These are phyloP conservation scores for Clivina fossor DNA, from an alignment of 2,888 invertebrate species.

Conservation along the genomic window DNA sequence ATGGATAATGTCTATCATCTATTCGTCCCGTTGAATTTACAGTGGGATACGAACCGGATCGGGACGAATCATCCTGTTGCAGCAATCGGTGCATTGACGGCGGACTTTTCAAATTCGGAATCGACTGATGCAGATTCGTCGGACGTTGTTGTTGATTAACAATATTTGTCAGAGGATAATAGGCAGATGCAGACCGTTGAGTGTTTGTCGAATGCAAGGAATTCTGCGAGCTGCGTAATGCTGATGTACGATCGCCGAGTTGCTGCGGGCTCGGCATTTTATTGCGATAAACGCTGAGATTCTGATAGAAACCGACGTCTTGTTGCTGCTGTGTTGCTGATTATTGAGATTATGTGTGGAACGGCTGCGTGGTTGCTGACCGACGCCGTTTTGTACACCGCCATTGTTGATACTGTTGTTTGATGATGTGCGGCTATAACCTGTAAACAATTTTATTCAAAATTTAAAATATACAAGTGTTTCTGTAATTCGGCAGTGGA, in stretches of 20 bases:
- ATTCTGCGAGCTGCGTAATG: slow-evolving; percentile 64
- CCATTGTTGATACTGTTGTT: slow-evolving; percentile 59
- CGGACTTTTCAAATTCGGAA: slow-evolving; percentile 54
- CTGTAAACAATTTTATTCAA: no score
- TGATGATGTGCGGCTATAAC: slow-evolving; percentile 67
- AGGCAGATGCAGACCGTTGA: slow-evolving; percentile 63
- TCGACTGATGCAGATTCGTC: slow-evolving; percentile 49
- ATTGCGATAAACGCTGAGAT: slow-evolving; percentile 75
- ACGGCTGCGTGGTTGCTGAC: slow-evolving; percentile 47
- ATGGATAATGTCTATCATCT: slow-evolving; percentile 27
- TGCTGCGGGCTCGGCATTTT: slow-evolving; percentile 58
- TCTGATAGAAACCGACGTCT: slow-evolving; percentile 74
- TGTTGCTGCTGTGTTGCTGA: slow-evolving; percentile 58
- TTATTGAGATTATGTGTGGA: slow-evolving; percentile 59
- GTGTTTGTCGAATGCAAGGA: slow-evolving; percentile 57
- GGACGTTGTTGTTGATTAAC: slow-evolving; percentile 41
- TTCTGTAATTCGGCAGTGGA: no score
- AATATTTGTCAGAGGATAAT: slow-evolving; percentile 57
- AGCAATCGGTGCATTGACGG: slow-evolving; percentile 45
- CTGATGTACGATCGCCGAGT: slow-evolving; percentile 61
- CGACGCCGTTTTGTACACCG: slow-evolving; percentile 48
- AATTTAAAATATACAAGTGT: no score
- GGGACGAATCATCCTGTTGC: slow-evolving; percentile 42
- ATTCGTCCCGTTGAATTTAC: slow-evolving; percentile 40
- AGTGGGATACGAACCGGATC: slow-evolving; percentile 47